phyloP scores from a whole-genome alignment of 2,888 invertebrate genomes.

The Nemoura dubitans region DNA sequence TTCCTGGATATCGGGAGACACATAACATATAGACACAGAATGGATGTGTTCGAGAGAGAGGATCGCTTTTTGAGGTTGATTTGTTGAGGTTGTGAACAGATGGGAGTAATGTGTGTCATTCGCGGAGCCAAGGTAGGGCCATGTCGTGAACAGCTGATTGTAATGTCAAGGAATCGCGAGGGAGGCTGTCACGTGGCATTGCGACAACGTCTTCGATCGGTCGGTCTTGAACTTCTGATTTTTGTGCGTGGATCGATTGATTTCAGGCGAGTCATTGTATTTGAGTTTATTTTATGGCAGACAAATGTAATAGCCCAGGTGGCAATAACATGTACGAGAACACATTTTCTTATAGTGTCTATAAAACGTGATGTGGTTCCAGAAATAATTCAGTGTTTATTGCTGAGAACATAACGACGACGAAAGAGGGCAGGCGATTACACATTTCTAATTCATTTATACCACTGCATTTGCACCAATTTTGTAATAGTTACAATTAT shows the following conservation, averaged over 20 bases:
- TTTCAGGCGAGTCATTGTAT: neutral
- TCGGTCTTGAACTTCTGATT: neutral
- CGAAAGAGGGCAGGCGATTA: neutral
- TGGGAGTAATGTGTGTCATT: neutral
- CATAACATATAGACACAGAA: neutral
- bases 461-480: neutral
- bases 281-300: too few relatives aligned
- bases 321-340: too few relatives aligned
- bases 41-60: neutral
- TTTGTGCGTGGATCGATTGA: neutral
- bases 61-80: neutral
- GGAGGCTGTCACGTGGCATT: neutral
- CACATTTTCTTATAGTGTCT: too few relatives aligned
- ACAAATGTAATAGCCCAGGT: too few relatives aligned
- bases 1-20: neutral
- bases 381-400: too few relatives aligned
- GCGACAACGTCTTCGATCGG: neutral
- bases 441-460: neutral
- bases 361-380: too few relatives aligned
- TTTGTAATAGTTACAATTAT: neutral
- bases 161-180: neutral
- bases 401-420: neutral
- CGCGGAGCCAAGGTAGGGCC: neutral
- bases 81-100: neutral
- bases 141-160: neutral